phyloP scores from a whole-genome alignment of 2,888 invertebrate genomes.

The Morinoia aosen region DNA sequence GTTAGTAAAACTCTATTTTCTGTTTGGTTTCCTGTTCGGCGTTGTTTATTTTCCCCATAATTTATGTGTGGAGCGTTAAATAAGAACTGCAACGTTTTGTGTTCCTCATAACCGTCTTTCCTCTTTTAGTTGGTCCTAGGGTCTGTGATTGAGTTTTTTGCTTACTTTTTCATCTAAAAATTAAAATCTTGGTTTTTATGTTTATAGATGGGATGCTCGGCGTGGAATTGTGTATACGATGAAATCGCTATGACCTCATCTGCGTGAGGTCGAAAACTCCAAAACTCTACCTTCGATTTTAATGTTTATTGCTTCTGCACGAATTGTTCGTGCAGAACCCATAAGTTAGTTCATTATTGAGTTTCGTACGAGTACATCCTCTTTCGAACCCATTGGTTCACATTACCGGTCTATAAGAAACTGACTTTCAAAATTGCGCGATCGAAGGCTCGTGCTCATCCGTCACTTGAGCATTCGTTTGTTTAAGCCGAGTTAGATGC shows the following conservation, averaged over 20 bases:
- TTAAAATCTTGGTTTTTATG: too few species aligned
- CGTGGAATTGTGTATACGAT: too few species aligned
- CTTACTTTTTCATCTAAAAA: too few species aligned
- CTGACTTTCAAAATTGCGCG: background rate
- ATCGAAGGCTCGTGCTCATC: background rate
- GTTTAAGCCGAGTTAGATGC: conserved; percentile 14
- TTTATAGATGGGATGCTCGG: too few species aligned
- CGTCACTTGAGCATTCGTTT: background rate
- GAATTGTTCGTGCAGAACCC: background rate
- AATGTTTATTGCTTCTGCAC: background rate
- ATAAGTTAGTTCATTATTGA: background rate
- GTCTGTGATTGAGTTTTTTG: too few species aligned
- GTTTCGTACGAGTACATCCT: background rate
- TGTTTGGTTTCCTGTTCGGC: too few species aligned
- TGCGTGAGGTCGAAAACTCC: background rate
- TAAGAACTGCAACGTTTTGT: background rate
- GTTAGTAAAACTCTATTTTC: too few species aligned
- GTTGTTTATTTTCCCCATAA: background rate
- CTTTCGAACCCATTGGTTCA: background rate
- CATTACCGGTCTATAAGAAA: background rate
- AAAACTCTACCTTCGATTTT: background rate
- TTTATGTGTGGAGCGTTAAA: background rate
- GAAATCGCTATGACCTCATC: background rate
- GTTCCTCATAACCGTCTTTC: background rate
- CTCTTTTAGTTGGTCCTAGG: background rate